Conservation (phyloP, 2,113 vertebrate genomes). For the Glaucomys volans region DNA sequence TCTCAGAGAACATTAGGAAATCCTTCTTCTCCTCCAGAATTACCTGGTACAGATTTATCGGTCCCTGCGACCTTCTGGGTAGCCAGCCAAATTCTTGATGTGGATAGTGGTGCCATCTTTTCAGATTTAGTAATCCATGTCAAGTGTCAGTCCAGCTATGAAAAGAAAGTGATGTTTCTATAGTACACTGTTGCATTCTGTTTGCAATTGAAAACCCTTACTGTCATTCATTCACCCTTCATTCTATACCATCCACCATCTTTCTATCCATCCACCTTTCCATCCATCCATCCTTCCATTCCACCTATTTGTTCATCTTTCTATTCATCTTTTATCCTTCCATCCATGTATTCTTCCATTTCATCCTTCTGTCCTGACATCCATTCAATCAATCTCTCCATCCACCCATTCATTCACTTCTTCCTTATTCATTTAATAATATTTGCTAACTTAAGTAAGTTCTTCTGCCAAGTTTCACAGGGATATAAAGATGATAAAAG, state of each 20-base stretch:
- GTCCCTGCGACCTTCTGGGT: neutral
- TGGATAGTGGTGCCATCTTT: neutral
- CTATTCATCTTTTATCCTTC: neutral
- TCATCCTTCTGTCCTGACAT: neutral
- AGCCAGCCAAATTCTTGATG: neutral
- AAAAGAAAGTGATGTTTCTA: neutral
- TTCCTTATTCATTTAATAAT: neutral
- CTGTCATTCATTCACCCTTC: neutral
- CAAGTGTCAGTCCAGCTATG: neutral
- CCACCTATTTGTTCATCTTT: neutral
- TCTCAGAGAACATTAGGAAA: neutral
- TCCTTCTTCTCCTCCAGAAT: neutral
- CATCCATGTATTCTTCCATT: neutral
- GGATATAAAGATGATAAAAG: slow-evolving; percentile 28
- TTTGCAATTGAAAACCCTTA: neutral
- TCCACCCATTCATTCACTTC: neutral
- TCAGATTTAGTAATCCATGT: neutral
- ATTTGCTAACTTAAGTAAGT: neutral
- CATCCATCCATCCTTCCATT: neutral
- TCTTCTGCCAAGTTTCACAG: neutral
- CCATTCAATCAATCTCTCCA: neutral
- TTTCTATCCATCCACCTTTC: neutral
- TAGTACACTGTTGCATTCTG: neutral
- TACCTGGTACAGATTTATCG: neutral
- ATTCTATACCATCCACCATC: neutral